Conservation (phyloP, 2,797 vertebrate genomes). For the Tokudaia tokunoshimensis region DNA sequence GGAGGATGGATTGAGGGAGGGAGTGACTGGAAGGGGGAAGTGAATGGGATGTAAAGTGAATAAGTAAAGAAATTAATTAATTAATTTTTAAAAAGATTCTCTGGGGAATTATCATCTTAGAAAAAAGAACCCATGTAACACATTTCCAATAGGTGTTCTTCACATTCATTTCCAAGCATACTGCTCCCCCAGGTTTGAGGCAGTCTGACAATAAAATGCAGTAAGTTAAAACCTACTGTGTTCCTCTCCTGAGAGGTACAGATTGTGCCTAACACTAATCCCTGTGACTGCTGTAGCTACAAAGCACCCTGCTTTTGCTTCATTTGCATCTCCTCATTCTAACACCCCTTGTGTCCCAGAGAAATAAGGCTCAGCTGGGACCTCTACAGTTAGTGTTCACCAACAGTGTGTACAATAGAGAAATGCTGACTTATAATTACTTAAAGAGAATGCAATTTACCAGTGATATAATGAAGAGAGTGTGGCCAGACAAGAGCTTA, state of each 20-base stretch:
- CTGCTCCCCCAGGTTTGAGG: background rate
- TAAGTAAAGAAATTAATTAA: background rate
- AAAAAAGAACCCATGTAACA: background rate
- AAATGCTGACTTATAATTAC: slow-evolving; percentile 69
- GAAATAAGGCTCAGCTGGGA: background rate
- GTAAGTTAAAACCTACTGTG: background rate
- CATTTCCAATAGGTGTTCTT: background rate
- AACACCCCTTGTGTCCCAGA: background rate
- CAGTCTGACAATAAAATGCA: background rate
- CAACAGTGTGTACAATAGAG: background rate
- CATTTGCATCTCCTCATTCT: slow-evolving; percentile 7
- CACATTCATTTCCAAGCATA: background rate
- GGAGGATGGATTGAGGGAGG: background rate
- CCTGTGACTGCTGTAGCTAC: background rate
- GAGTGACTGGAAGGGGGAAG: background rate
- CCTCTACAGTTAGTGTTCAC: background rate
- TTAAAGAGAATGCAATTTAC: slow-evolving; percentile 42
- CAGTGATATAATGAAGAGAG: slow-evolving; percentile 49
- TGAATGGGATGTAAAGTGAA: background rate
- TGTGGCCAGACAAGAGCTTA: slow-evolving; percentile 17
- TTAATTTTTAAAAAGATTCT: background rate
- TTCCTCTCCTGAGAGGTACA: background rate
- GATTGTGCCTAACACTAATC: background rate
- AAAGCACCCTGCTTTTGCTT: background rate
- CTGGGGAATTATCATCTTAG: background rate